Conservation (phyloP, 2,888 invertebrate species). For the Cantharis lateralis region DNA sequence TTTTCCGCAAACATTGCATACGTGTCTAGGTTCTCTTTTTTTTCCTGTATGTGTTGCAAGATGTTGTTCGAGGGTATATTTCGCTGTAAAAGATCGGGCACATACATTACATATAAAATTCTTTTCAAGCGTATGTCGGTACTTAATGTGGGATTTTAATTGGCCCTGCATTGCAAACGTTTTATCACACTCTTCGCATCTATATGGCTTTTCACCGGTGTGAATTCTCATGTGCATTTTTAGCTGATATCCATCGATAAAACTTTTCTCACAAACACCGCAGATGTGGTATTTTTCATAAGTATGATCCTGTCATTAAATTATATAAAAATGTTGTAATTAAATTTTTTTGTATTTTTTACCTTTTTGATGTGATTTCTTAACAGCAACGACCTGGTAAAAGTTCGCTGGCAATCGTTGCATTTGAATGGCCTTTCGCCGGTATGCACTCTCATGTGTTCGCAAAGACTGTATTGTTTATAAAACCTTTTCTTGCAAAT, state of each 20-base stretch:
- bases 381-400: slow-evolving; percentile 28
- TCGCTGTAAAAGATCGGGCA: slow-evolving; percentile 31
- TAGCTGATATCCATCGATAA: slow-evolving; percentile 25
- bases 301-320: slow-evolving; percentile 21
- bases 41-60: slow-evolving; percentile 30
- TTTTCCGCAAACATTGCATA: slow-evolving; percentile 26
- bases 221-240: slow-evolving; percentile 29
- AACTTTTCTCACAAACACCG: slow-evolving; percentile 21
- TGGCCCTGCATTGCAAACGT: slow-evolving; percentile 31
- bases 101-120: slow-evolving; percentile 31
- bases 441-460: slow-evolving; percentile 44
- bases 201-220: slow-evolving; percentile 31
- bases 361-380: slow-evolving; percentile 29
- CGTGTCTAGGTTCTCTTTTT: slow-evolving; percentile 26
- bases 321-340: not conserved
- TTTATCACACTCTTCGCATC: slow-evolving; percentile 25
- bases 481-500: slow-evolving; percentile 31
- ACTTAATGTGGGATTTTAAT: slow-evolving; percentile 31
- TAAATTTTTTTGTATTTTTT: not conserved
- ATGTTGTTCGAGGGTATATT: slow-evolving; percentile 32
- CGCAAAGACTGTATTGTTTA: slow-evolving; percentile 27
- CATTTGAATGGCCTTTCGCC: slow-evolving; percentile 45
- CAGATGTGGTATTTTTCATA: slow-evolving; percentile 23
- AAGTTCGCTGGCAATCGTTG: slow-evolving; percentile 29
- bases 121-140: slow-evolving; percentile 30